Evolutionary conservation across 35 echinoderm and acorn worm species (phyloP).

Genomic region (Holothuria glaberrima): DNA sequence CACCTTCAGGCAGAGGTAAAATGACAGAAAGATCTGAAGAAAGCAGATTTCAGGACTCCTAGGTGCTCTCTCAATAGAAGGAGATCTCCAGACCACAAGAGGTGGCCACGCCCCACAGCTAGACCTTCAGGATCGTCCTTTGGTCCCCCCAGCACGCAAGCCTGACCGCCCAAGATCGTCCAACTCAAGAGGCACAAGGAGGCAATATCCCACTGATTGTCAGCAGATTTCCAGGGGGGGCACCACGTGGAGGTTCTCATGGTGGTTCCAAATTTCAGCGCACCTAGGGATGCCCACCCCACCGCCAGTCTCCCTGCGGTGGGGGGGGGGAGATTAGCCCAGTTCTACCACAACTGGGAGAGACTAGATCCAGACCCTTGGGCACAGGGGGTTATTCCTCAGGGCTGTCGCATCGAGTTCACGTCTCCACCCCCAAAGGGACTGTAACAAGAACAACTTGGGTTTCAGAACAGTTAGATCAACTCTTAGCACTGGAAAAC

Average conservation of each 20-base stretch:
- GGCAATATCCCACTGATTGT: neutral
- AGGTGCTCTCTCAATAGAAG: neutral
- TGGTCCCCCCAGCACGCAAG: neutral
- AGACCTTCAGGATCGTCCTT: neutral
- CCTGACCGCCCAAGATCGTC: neutral
- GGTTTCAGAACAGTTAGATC: neutral
- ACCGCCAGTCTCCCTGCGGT: conserved; percentile 23
- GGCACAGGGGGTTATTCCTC: neutral
- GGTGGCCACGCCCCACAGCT: neutral
- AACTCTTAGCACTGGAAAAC: neutral
- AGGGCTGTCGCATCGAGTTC: conserved; percentile 11
- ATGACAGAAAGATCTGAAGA: neutral
- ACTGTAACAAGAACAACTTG: neutral
- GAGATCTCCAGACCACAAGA: neutral
- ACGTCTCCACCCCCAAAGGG: neutral
- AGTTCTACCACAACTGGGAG: neutral
- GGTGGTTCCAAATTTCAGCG: neutral
- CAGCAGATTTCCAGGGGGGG: no score
- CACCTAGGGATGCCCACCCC: conserved; percentile 6
- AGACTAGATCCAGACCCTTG: neutral
- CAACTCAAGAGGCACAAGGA: neutral
- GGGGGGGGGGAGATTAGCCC: neutral
- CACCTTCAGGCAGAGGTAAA: conserved; percentile 2
- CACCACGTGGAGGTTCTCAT: neutral
- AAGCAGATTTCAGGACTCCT: neutral